phyloP scores from a whole-genome alignment of 2,888 invertebrate species.

The Cistogaster globosa region DNA sequence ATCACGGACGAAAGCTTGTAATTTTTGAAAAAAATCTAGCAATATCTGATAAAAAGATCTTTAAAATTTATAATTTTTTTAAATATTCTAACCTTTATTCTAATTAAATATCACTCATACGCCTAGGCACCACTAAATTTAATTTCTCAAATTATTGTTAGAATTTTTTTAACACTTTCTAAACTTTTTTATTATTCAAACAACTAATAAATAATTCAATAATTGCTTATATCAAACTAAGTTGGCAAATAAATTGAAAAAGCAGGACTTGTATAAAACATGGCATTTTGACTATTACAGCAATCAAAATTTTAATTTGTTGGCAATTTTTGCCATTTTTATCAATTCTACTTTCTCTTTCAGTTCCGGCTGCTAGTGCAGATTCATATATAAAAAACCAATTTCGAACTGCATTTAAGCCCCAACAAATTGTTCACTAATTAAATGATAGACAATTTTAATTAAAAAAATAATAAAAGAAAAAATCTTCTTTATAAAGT shows the following conservation, averaged over 20 bases:
- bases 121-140: not conserved
- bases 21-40: no score
- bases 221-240: conserved; percentile 22
- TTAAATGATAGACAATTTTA: conserved; percentile 72
- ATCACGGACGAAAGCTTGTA: no score
- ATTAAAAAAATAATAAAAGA: conserved; percentile 28
- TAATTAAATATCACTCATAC: conserved; percentile 10
- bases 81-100: not conserved
- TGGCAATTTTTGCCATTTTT: conserved; percentile 55
- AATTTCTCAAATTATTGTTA: not conserved
- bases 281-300: conserved; percentile 34
- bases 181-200: not conserved
- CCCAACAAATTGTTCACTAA: conserved; percentile 72
- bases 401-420: conserved; percentile 53
- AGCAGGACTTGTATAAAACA: not conserved
- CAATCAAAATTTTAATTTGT: conserved; percentile 72
- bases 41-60: no score
- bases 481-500: not conserved
- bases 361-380: conserved; percentile 39
- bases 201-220: conserved; percentile 10
- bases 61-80: no score
- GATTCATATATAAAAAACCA: conserved; percentile 37
- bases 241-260: conserved; percentile 4
- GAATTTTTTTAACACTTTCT: not conserved
- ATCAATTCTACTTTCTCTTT: conserved; percentile 23